phyloP scores from a whole-genome alignment of 2,888 invertebrate genomes.

The Griposia aprilina region DNA sequence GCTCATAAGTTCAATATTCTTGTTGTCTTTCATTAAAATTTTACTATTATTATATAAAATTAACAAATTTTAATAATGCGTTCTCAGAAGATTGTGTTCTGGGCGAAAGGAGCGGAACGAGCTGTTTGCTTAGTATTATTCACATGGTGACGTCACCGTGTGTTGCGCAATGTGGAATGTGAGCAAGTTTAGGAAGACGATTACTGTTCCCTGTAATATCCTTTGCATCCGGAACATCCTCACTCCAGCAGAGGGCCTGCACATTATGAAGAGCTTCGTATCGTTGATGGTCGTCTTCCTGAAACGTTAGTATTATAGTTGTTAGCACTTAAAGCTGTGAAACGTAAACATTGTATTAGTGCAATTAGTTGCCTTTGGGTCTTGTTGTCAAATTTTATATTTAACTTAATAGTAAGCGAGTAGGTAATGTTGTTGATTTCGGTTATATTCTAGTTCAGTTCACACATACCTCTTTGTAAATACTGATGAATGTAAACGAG shows the following conservation, averaged over 20 bases:
- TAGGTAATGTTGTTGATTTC: constrained; percentile 54
- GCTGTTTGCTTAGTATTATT: constrained; percentile 10
- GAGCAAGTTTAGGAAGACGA: constrained; percentile 49
- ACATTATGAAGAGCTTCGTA: not conserved
- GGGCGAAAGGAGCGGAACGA: constrained; percentile 1
- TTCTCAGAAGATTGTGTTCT: constrained; percentile 20
- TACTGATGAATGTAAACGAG: constrained; percentile 48
- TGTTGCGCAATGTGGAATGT: not conserved
- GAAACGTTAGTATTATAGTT: constrained; percentile 71
- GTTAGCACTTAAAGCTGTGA: constrained; percentile 75
- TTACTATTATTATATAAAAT: constrained; percentile 53
- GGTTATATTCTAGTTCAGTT: constrained; percentile 68
- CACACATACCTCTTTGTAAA: constrained; percentile 60
- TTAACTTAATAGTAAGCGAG: constrained; percentile 53
- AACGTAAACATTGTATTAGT: constrained; percentile 77
- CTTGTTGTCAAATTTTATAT: constrained; percentile 77
- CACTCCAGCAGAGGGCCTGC: not conserved
- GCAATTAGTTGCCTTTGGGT: constrained; percentile 81
- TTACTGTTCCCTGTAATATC: not conserved
- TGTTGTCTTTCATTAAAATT: constrained; percentile 62
- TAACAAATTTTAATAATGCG: constrained; percentile 33
- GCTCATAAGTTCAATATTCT: constrained; percentile 64
- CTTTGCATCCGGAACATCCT: not conserved
- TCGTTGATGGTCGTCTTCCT: constrained; percentile 65
- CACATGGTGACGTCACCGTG: constrained; percentile 8